Evolutionary conservation across 2,113 vertebrate species (phyloP).

Genomic region (Laticauda laticaudata): DNA sequence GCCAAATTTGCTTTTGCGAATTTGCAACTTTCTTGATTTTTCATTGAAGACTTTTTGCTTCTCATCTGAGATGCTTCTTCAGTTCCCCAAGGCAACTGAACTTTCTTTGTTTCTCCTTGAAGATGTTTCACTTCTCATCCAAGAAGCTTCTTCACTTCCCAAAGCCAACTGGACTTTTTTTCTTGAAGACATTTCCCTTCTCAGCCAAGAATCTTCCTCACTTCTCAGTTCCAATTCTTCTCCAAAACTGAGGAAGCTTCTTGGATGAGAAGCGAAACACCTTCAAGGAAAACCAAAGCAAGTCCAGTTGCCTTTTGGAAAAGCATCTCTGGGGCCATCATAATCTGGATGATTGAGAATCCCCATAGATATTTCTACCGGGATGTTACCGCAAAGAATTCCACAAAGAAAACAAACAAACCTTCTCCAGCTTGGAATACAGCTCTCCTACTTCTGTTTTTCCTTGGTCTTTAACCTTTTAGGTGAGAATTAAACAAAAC

Average conservation of each 20-base stretch:
- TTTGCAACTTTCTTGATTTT: no score
- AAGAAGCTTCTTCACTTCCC: no score
- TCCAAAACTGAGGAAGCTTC: background rate
- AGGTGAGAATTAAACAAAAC: conserved; percentile 58
- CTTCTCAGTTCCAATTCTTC: background rate
- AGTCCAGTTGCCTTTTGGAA: background rate
- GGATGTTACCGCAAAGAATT: background rate
- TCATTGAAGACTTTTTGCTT: background rate
- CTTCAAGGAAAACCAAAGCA: background rate
- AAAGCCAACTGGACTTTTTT: no score
- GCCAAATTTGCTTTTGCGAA: background rate
- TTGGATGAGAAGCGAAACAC: background rate
- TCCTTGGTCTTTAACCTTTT: conserved; percentile 92
- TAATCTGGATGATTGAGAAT: background rate
- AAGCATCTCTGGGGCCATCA: background rate
- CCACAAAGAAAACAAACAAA: conserved; percentile 54
- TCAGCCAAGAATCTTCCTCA: background rate
- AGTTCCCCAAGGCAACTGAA: no score
- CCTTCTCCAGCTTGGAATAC: conserved; percentile 90
- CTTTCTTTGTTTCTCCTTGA: no score
- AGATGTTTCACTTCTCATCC: no score
- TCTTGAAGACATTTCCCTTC: no score
- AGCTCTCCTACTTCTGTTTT: conserved; percentile 89
- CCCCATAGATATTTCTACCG: background rate
- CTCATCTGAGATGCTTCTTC: background rate